These are phyloP conservation scores for Mycogona germanica DNA, from an alignment of 2,888 invertebrate genomes.

Conservation along the genomic window DNA sequence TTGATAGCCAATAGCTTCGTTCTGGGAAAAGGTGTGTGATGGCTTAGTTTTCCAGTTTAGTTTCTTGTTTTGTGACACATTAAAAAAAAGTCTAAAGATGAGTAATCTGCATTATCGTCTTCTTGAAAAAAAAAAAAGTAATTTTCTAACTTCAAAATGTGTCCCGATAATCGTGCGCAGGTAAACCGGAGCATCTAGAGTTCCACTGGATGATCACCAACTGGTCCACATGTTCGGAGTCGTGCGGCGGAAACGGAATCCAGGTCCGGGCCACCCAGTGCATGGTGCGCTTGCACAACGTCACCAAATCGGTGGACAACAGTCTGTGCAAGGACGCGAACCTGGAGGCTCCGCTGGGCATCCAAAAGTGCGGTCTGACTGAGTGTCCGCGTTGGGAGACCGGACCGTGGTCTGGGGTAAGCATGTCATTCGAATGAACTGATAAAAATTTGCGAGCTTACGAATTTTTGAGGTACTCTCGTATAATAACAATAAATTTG, in stretches of 20 bases:
- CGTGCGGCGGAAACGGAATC: constrained; percentile 63
- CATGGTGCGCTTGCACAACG: constrained; percentile 48
- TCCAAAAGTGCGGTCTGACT: constrained; percentile 50
- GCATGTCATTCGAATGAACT: no score
- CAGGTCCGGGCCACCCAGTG: constrained; percentile 57
- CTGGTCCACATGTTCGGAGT: constrained; percentile 76
- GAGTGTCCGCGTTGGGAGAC: constrained; percentile 61
- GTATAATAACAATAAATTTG: no score
- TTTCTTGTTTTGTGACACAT: background rate
- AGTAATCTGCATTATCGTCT: no score
- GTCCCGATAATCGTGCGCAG: no score
- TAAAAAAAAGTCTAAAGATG: background rate
- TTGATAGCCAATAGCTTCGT: constrained; percentile 27
- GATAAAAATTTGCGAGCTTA: no score
- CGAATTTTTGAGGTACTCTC: no score
- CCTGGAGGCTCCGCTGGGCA: constrained; percentile 43
- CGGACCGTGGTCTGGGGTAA: constrained; percentile 49
- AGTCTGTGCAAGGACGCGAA: constrained; percentile 54
- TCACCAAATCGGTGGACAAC: constrained; percentile 47
- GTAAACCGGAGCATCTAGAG: constrained; percentile 39
- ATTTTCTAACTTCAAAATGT: no score
- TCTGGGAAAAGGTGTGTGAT: constrained; percentile 34
- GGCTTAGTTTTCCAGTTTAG: no score
- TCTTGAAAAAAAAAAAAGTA: no score
- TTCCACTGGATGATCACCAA: constrained; percentile 70